phyloP scores from a whole-genome alignment of 2,113 vertebrate genomes.

The Pogona vitticeps region DNA sequence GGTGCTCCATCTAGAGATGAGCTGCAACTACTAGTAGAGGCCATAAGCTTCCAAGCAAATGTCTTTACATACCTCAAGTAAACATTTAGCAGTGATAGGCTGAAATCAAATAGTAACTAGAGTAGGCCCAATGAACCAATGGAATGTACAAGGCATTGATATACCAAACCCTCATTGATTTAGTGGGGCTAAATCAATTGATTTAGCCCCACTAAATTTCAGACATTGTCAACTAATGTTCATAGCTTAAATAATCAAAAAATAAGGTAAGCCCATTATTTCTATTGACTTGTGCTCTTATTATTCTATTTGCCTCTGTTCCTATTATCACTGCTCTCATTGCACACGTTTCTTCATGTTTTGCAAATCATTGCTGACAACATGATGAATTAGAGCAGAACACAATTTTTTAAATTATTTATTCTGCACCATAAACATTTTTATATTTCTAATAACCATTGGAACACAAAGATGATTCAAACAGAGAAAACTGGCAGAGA shows the following conservation, averaged over 20 bases:
- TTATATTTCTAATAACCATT: conserved; percentile 6
- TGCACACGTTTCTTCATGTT: background rate
- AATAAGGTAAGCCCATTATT: background rate
- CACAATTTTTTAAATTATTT: background rate
- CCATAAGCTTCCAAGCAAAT: background rate
- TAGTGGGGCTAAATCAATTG: no score
- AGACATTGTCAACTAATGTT: background rate
- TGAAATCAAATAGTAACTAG: no score
- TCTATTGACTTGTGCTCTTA: background rate
- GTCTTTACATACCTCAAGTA: no score
- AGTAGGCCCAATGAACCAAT: no score
- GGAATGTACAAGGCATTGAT: no score
- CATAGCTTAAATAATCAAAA: background rate
- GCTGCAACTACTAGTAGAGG: background rate
- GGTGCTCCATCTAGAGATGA: background rate
- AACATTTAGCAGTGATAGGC: no score
- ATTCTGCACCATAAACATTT: background rate
- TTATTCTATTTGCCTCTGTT: no score
- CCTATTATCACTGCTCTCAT: background rate
- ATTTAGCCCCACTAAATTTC: no score
- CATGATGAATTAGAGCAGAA: conserved; percentile 6
- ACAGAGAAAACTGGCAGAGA: background rate
- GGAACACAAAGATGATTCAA: background rate
- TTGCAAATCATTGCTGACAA: background rate
- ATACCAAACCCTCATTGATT: no score